Evolutionary conservation across 2,888 invertebrate species (phyloP).

Genomic region (Bembecia ichneumoniformis): DNA sequence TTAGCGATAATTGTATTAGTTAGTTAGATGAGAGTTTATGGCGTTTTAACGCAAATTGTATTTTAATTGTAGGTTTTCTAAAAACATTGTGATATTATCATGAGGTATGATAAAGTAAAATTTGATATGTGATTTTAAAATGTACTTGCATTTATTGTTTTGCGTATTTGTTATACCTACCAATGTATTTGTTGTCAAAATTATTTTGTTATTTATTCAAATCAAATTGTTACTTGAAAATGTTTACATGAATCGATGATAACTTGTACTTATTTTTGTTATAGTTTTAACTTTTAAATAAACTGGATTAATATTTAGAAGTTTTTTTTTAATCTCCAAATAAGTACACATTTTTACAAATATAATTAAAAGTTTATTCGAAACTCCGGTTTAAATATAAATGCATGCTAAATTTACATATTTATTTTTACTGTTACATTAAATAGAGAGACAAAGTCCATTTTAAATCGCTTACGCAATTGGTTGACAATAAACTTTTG

Average conservation of each 20-base stretch:
- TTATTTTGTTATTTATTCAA: slow-evolving; percentile 17
- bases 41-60: not conserved
- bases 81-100: not conserved
- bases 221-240: not conserved
- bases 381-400: slow-evolving; percentile 2
- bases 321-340: not conserved
- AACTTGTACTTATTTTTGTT: not conserved
- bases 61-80: not conserved
- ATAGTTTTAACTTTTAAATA: not conserved
- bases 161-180: slow-evolving; percentile 24
- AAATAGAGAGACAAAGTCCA: too few relatives aligned
- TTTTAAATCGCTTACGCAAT: not conserved
- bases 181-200: slow-evolving; percentile 28
- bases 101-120: not conserved
- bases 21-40: not conserved
- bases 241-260: not conserved
- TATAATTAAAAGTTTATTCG: not conserved
- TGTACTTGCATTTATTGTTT: slow-evolving; percentile 3
- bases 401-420: slow-evolving; percentile 1
- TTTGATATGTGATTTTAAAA: not conserved
- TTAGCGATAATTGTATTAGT: too few relatives aligned
- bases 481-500: slow-evolving; percentile 19
- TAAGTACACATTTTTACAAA: not conserved
- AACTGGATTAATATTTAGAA: not conserved
- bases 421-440: not conserved